A percentile compares a stretch with the other conserved stretches of the same genome.
Conservation (phyloP, 2,888 invertebrate genomes). For the Perdita meconis region DNA sequence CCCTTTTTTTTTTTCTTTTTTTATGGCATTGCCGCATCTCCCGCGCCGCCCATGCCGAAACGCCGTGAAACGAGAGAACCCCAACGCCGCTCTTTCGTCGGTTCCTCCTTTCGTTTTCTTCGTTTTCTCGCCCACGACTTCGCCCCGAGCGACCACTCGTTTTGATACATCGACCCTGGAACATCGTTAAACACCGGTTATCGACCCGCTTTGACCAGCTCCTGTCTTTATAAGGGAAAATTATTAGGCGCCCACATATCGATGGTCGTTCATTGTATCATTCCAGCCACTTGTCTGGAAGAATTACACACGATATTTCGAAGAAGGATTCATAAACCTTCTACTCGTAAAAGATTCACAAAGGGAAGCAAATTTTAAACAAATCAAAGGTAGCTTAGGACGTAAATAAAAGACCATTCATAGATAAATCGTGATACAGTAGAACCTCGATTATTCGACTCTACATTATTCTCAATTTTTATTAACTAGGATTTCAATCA, state of each 20-base stretch:
- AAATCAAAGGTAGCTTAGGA: too few species aligned
- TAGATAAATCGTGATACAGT: too few species aligned
- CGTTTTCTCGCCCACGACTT: conserved; percentile 66
- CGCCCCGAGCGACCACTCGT: conserved; percentile 69
- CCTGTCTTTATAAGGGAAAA: conserved; percentile 55
- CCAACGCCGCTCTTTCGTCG: conserved; percentile 24
- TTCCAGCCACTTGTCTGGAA: neutral
- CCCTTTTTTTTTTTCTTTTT: conserved; percentile 57
- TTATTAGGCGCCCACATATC: conserved; percentile 51
- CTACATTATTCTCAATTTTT: too few species aligned
- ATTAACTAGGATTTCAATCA: too few species aligned
- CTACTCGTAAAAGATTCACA: too few species aligned
- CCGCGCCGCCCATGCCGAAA: conserved; percentile 34
- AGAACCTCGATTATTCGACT: too few species aligned
- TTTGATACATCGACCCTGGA: conserved; percentile 71
- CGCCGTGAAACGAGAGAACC: conserved; percentile 49
- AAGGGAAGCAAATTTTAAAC: too few species aligned
- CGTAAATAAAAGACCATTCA: too few species aligned
- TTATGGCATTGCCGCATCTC: conserved; percentile 60
- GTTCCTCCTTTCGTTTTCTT: conserved; percentile 55
- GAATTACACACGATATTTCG: neutral
- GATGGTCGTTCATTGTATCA: conserved; percentile 21
- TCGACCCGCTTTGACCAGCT: conserved; percentile 63
- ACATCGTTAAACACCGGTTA: conserved; percentile 72
- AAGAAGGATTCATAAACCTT: too few species aligned